Base-by-base conservation (phyloP, 2,113 vertebrate species). In the Poeciliopsis prolifica region DNA sequence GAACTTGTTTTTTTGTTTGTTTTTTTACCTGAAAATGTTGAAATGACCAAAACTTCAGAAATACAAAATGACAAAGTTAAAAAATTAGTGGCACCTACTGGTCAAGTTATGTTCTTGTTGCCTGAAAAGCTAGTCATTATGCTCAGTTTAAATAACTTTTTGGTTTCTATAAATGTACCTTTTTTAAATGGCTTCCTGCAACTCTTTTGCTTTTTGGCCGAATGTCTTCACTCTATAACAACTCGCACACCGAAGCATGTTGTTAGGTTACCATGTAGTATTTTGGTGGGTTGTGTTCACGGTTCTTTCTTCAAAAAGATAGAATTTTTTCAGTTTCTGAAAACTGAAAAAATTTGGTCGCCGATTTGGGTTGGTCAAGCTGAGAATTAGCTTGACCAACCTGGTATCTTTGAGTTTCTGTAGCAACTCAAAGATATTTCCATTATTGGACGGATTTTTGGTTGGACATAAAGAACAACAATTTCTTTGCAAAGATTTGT, bases 401-500 rank as follows among this genome's bases (percentile, higher is more conserved):
- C 33, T 9, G 33, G 9, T 35, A 10, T 35, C 33, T 17, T 44
- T 44, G 4, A 48, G 44, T 48, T 58, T 10, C 24, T 58, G 24
- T 24, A n/a, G 51, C 9, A n/a, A n/a, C 51, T 58, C 22, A n/a
- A 58, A 17, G 17, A 58, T 58, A 58, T n/a, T 58, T 58, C 24
- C 24, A 58, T 0, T n/a, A 58, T n/a, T 58, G 51, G 9, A 58
- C 11, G 24, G 22, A n/a, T 24, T 24, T 58, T 1, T 24, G 22
- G 48, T 19, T 0, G 7, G 48, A 54, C 17, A 54, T 7, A 51
- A 51, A 51, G 24, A 22, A 24, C 2, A 22, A 24, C 2, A 30
- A 9, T 14, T 14, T 19, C 10, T n/a, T 3, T 3, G 0, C 15
- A 22, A 69, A 74, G 61, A 70, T 79, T 79, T 89, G 75, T 78